Base-by-base conservation (phyloP, 2,888 invertebrate species). In the Cepaea hortensis region DNA sequence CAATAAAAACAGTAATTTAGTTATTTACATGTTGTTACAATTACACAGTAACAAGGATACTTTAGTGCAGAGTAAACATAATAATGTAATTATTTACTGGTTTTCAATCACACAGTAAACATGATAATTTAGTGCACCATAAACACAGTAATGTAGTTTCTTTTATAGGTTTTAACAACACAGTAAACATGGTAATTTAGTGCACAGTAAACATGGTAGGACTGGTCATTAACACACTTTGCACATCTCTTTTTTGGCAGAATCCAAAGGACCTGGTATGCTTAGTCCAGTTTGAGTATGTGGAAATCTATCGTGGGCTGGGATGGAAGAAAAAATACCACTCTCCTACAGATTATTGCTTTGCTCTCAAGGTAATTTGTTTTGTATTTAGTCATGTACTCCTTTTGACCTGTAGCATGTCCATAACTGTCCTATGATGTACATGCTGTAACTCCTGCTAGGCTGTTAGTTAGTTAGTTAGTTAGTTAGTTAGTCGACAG, bases 261-360 rank as follows among this genome's bases (percentile, higher is more conserved):
- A 97, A 97, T 3, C 96, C 97, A 46, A 93, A 93, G 85, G 94
- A 99, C 95, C 95, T 99, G 91, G 96, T 97, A 62, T 99, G 99
- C 94, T 95, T 99, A 91, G 97, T 98, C 68, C 97, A 98, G 11
- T 98, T 99, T 94, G 98, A 98, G 93, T 97, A 96, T 89, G 97
- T 97, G 91, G 94, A 94, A 85, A 97, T 99, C 61, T 99, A 99
- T 94, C 96, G 97, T 93, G 98, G 98, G 15, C 95, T 99, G 85
- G 98, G 98, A 65, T 99, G 99, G 99, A 97, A 97, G 95, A 99
- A 99, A 95, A 99, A 99, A 94, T 98, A 97, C 95, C 99, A 99
- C 95, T 97, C 99, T 0, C 99, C 99, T 0, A 98, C 98, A 0
- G 99, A 99, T 92, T 97, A 96, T 94, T 98, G 99, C 91, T 99